These are phyloP conservation scores for Hecatera dysodea DNA, from an alignment of 2,888 invertebrate genomes.

Conservation along the genomic window DNA sequence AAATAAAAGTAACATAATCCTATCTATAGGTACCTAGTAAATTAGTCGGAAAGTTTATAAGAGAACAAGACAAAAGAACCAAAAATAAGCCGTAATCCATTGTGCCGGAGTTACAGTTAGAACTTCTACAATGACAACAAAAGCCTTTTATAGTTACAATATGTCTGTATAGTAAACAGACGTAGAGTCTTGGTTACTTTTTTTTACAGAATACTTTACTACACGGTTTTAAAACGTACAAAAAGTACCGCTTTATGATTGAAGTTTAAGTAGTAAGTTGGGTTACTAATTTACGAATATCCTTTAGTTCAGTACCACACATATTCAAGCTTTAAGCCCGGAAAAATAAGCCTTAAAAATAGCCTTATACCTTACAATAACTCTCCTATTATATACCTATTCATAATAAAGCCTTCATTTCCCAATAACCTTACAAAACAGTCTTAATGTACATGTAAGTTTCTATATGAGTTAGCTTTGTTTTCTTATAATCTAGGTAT, in stretches of 20 bases:
- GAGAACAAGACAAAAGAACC: slow-evolving; percentile 25
- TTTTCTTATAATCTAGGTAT: too few relatives aligned
- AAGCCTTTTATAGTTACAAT: slow-evolving; percentile 30
- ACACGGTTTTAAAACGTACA: slow-evolving; percentile 21
- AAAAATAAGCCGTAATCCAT: slow-evolving; percentile 18
- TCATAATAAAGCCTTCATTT: too few relatives aligned
- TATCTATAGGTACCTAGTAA: neutral
- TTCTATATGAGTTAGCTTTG: too few relatives aligned
- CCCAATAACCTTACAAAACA: too few relatives aligned
- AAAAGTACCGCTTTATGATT: slow-evolving; percentile 9
- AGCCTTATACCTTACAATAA: neutral
- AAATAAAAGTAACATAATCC: slow-evolving; percentile 11
- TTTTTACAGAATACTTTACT: slow-evolving; percentile 29
- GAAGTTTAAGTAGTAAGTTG: slow-evolving; percentile 1
- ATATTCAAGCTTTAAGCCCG: neutral
- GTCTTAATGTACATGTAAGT: too few relatives aligned
- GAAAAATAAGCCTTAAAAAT: neutral
- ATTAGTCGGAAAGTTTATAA: slow-evolving; percentile 42
- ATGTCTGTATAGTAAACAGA: slow-evolving; percentile 29
- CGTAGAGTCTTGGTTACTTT: slow-evolving; percentile 15
- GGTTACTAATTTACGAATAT: neutral
- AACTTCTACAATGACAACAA: slow-evolving; percentile 37
- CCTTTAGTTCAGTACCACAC: neutral
- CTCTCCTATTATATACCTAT: neutral
- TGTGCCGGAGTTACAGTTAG: slow-evolving; percentile 51